Conservation (phyloP, 2,888 invertebrate species). For the Aporophyla nigra region DNA sequence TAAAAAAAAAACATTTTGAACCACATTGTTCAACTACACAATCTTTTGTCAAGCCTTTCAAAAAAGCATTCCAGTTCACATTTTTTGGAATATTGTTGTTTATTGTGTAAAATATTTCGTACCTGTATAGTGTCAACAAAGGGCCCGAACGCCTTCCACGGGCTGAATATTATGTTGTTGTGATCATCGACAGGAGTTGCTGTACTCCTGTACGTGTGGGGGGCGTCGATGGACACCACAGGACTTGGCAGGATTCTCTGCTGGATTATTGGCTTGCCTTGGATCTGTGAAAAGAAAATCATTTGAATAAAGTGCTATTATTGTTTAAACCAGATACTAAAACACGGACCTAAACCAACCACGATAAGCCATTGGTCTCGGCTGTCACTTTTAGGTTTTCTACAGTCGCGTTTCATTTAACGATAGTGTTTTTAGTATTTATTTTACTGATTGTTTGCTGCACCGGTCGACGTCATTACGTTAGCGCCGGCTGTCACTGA, state of each 20-base stretch:
- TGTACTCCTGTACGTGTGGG: constrained; percentile 74
- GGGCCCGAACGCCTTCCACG: constrained; percentile 89
- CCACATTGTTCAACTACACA: not conserved
- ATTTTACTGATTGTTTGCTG: no score
- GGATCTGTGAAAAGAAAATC: constrained; percentile 76
- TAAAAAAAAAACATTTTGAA: not conserved
- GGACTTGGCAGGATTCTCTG: constrained; percentile 87
- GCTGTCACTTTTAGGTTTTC: not conserved
- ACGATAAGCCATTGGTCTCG: not conserved
- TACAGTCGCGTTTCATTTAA: not conserved
- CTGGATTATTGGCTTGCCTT: constrained; percentile 88
- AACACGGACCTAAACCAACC: not conserved
- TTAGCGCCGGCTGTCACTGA: no score
- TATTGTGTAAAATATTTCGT: constrained; percentile 15
- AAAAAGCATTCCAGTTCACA: constrained; percentile 18
- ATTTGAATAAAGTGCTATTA: not conserved
- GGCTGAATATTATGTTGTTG: constrained; percentile 88
- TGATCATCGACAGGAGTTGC: constrained; percentile 83
- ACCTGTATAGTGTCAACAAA: constrained; percentile 89
- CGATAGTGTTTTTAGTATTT: no score
- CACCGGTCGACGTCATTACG: no score
- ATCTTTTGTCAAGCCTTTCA: not conserved
- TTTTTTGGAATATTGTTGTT: constrained; percentile 8
- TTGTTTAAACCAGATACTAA: not conserved
- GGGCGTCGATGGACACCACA: constrained; percentile 84